Evolutionary conservation across 2,888 invertebrate genomes (phyloP), one percentile per base, ranked within the genome.

Genomic region (Trisateles emortualis): DNA sequence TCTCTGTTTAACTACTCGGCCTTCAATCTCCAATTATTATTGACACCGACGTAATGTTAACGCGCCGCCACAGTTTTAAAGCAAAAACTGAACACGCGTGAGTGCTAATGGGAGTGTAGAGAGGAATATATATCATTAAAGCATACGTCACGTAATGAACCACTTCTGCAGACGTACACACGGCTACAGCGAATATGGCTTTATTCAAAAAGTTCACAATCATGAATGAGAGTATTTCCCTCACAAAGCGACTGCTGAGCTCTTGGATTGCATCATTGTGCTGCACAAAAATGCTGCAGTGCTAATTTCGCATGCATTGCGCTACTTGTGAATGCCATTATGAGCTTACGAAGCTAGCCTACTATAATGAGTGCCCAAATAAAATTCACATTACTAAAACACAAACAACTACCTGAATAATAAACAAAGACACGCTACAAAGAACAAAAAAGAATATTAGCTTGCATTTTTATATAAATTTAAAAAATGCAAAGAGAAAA

Each of bases 261-360:
- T 74, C 76, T 59, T 70, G 77, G 83, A 87, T 90, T 88, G 84
- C 88, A 84, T 88, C 87, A 90, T 89, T 89, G 89, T 90, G 81
- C 79, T 78, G 64, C 77, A 88, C 85, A 88, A 90, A 90, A 90
- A 88, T 84, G 82, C 84, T 83, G 80, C 81, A 81, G 79, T 81
- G 78, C 87, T 87, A 89, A 90, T 89, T 90, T 86, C 74, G 78
- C 79, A 88, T 88, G 84, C 85, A 79, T 81, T 67, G 75, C 71
- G 76, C 78, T 79, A 64, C 78, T 76, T 60, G 63, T 83, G 86
- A 84, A 87, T 85, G 76, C 77, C 70, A 84, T 88, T 88, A 86
- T 79, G 78, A 76, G 78, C 74, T 78, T 78, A 76, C 64, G 66
- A 73, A 74, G 75, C 68, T 65, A 61, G 72, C 67, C 77, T 72